A percentile compares a stretch with the other conserved stretches of the same genome.
These are phyloP conservation scores for Danaus plexippus DNA, from an alignment of 1,140 invertebrate genomes.

Conservation along the genomic window DNA sequence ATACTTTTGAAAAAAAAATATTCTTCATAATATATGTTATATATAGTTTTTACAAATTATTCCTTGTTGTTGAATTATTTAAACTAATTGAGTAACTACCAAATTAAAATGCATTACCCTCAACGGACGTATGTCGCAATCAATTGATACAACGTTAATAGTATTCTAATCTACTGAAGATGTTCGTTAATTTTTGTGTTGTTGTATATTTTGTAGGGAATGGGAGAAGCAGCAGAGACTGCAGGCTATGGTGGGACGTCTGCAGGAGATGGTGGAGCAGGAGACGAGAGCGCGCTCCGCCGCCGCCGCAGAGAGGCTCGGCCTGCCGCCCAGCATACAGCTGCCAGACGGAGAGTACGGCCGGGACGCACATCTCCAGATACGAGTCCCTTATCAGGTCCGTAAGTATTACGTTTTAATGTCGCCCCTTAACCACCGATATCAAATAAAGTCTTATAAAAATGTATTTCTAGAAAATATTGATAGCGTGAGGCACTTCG, in stretches of 20 bases:
- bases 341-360: constrained; percentile 75
- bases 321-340: constrained; percentile 74
- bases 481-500: no score
- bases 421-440: neutral
- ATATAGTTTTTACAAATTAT: no score
- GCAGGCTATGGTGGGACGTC: constrained; percentile 62
- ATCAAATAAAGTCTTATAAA: no score
- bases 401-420: constrained; percentile 30
- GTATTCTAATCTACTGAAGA: no score
- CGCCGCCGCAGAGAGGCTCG: constrained; percentile 68
- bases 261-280: constrained; percentile 68
- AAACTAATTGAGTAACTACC: no score
- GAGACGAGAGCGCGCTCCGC: constrained; percentile 59
- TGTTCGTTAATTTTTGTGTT: neutral
- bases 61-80: no score
- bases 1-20: no score
- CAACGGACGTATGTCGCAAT: no score
- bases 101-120: no score
- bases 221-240: constrained; percentile 67
- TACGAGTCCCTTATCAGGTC: constrained; percentile 75
- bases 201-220: constrained; percentile 49
- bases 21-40: no score
- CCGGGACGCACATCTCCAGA: constrained; percentile 72
- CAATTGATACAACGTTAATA: no score
- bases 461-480: no score